phyloP scores from a whole-genome alignment of 2,888 invertebrate genomes.

The Acanthacorydalis orientalis region DNA sequence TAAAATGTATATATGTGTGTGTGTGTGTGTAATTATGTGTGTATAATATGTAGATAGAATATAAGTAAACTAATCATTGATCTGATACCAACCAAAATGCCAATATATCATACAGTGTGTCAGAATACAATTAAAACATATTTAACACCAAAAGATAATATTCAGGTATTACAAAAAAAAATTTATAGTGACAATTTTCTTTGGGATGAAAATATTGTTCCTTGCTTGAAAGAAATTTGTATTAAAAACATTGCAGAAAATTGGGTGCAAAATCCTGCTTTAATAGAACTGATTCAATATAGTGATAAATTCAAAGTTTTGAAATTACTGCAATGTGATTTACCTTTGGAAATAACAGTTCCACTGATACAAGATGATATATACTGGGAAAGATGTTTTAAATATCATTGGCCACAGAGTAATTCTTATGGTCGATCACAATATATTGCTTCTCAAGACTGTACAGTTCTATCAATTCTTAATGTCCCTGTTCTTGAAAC shows the following conservation, averaged over 20 bases:
- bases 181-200: slow-evolving; percentile 13
- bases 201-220: slow-evolving; percentile 14
- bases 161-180: slow-evolving; percentile 6
- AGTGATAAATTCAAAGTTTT: slow-evolving; percentile 17
- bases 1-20: no score
- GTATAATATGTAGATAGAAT: background rate
- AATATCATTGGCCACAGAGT: slow-evolving; percentile 18
- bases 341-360: slow-evolving; percentile 18
- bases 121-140: slow-evolving; percentile 16
- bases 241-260: slow-evolving; percentile 16
- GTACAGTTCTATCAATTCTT: background rate
- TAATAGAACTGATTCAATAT: slow-evolving; percentile 12
- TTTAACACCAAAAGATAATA: slow-evolving; percentile 7
- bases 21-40: no score
- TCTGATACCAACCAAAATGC: slow-evolving; percentile 11
- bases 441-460: background rate
- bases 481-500: background rate
- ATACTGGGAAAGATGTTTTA: slow-evolving; percentile 21
- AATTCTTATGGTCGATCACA: slow-evolving; percentile 8
- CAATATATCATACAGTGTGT: slow-evolving; percentile 15
- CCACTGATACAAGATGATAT: slow-evolving; percentile 18
- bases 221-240: slow-evolving; percentile 15
- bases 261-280: slow-evolving; percentile 15
- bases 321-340: slow-evolving; percentile 17
- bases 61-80: background rate